These are phyloP conservation scores for Macrosoma leucophasiata DNA, from an alignment of 2,888 invertebrate species.

Conservation along the genomic window DNA sequence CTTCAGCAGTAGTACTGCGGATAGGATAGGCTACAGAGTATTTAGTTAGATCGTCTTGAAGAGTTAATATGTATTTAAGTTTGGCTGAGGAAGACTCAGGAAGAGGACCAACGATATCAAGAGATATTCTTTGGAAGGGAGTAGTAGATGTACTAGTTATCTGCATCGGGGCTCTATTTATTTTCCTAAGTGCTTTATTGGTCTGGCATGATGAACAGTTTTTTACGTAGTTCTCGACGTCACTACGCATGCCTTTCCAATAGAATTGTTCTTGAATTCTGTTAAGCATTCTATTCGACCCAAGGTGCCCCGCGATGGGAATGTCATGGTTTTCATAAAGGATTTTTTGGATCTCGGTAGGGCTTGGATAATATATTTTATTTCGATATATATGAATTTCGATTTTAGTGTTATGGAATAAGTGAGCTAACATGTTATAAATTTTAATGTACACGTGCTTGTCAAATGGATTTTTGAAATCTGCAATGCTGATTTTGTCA, in stretches of 20 bases:
- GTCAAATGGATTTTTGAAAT: too few relatives aligned
- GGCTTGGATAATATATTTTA: slow-evolving; percentile 11
- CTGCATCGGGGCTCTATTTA: slow-evolving; percentile 21
- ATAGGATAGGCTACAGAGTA: slow-evolving; percentile 27
- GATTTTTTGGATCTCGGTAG: slow-evolving; percentile 20
- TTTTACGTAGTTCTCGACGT: slow-evolving; percentile 17
- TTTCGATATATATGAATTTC: slow-evolving; percentile 18
- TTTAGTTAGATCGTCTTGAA: slow-evolving; percentile 28
- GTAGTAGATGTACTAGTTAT: slow-evolving; percentile 20
- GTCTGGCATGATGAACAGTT: slow-evolving; percentile 17
- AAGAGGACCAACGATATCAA: slow-evolving; percentile 22
- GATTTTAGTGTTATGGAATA: slow-evolving; percentile 22
- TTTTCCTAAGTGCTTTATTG: slow-evolving; percentile 21
- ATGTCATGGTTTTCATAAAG: slow-evolving; percentile 26
- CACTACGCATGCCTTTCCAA: slow-evolving; percentile 25
- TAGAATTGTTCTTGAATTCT: slow-evolving; percentile 19
- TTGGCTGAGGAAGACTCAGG: slow-evolving; percentile 19
- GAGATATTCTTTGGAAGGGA: slow-evolving; percentile 14
- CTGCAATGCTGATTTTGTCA: too few relatives aligned
- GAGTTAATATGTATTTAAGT: slow-evolving; percentile 21
- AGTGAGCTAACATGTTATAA: slow-evolving; percentile 18
- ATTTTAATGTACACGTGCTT: slow-evolving; percentile 19
- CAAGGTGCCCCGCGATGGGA: slow-evolving; percentile 23
- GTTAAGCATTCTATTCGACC: slow-evolving; percentile 19
- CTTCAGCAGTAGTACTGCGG: slow-evolving; percentile 20